Evolutionary conservation across 2,888 invertebrate species (phyloP), one percentile per base, ranked within the genome.

Genomic region (Bellardia bayeri): DNA sequence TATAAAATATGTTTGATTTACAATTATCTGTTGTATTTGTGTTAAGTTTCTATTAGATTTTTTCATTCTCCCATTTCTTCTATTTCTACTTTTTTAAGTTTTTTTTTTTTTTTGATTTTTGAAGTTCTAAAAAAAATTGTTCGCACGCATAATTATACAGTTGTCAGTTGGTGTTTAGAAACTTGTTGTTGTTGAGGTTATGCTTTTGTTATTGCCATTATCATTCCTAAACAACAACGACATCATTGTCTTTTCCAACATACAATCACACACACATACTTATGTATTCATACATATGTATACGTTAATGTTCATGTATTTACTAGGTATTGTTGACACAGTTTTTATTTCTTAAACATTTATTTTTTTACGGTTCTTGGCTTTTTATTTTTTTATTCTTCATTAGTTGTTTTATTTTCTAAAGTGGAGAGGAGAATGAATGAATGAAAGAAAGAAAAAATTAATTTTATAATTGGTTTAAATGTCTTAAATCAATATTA

Each of bases 401-500:
- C 14, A 71, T 45, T 79, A 68, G 61, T 54, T 61, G 30, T 63
- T n/a, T 63, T 51, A 42, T 37, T 23, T 13, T 45, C 45, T 3
- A 13, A 3, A 45, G 11, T 3, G 37, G 3, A 37, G 30, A 40
- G 51, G 63, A 54, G 51, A 71, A 30, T 23, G 51, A 37, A 9
- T 16, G 33, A 74, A 45, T 56, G 16, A 74, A 61, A 68, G 42
- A 79, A 72, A 72, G 66, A 72, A 78, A 78, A 82, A 74, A 51
- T 63, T 78, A 56, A 81, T 56, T 84, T 81, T 87, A 71, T 87
- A 87, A 84, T 84, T 87, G 81, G 51, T 63, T 72, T 63, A 42
- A 76, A 81, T 76, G 61, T 84, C 51, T 76, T 40, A 72, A 72
- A 81, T 81, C 81, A 82, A 81, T 84, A 74, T 23, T 64, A 81